A percentile compares a stretch with the other conserved stretches of the same genome.
These are phyloP conservation scores for Melanotaenia pygmaea DNA, from an alignment of 2,797 vertebrate species.

Conservation along the genomic window DNA sequence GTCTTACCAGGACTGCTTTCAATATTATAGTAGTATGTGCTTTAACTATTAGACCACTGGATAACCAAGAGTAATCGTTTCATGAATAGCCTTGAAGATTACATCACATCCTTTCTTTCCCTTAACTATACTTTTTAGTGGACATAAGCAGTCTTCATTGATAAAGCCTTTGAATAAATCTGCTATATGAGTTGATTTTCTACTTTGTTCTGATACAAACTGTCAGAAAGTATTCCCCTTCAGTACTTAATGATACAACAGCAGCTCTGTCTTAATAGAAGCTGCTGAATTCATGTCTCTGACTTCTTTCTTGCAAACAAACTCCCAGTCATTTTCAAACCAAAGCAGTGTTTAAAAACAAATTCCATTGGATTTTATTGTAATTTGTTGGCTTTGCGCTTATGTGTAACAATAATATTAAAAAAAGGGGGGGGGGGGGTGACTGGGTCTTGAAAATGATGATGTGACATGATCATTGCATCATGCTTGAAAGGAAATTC, in stretches of 20 bases:
- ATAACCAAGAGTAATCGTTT: constrained; percentile 10
- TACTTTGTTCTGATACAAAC: constrained; percentile 11
- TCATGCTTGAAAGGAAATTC: background rate
- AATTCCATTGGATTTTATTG: background rate
- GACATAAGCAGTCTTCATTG: constrained; percentile 6
- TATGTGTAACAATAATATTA: no score
- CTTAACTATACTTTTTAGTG: constrained; percentile 7
- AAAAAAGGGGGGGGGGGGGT: no score
- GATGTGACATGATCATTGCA: background rate
- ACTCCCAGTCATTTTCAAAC: background rate
- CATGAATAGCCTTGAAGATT: constrained; percentile 27
- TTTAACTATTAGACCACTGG: background rate
- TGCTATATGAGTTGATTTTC: constrained; percentile 1
- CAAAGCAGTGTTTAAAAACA: background rate
- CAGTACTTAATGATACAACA: background rate
- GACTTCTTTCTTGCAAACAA: no score
- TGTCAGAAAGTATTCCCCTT: background rate
- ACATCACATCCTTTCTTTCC: constrained; percentile 13
- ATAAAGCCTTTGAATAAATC: constrained; percentile 9
- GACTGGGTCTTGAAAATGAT: background rate
- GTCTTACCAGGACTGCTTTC: background rate
- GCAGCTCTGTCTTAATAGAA: constrained; percentile 7
- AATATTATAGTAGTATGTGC: background rate
- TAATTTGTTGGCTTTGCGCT: background rate
- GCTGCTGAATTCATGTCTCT: background rate